These are phyloP conservation scores for Hydra vulgaris DNA, from an alignment of 30 jellyfish, hydroid and myxozoan species.

Conservation along the genomic window DNA sequence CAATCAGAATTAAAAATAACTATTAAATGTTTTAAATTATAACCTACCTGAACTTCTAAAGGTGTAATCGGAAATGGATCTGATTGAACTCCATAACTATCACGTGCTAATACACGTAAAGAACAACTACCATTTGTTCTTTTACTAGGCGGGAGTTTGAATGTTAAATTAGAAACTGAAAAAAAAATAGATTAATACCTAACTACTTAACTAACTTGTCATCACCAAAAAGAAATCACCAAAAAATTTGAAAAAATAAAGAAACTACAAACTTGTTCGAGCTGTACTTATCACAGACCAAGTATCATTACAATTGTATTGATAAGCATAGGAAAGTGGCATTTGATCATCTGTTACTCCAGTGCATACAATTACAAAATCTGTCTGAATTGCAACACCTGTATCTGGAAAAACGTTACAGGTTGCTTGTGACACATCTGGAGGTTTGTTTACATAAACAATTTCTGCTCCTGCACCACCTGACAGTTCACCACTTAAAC, in stretches of 20 bases:
- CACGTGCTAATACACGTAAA: background rate
- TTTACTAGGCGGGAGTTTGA: background rate
- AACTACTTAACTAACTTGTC: too few relatives aligned
- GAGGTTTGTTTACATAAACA: background rate
- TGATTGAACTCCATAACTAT: background rate
- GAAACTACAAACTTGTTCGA: background rate
- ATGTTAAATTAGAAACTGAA: background rate
- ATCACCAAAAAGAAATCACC: too few relatives aligned
- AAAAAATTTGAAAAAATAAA: too few relatives aligned
- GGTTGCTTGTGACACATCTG: slow-evolving; percentile 4
- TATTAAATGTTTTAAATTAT: too few relatives aligned
- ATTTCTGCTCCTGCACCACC: background rate
- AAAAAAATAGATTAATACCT: background rate
- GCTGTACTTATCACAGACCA: background rate
- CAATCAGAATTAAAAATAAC: too few relatives aligned
- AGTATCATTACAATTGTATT: background rate
- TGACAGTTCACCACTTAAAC: background rate
- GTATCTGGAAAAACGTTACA: background rate
- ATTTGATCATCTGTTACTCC: slow-evolving; percentile 9
- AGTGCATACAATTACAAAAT: background rate
- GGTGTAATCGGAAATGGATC: background rate
- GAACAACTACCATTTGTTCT: background rate
- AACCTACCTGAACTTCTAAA: background rate
- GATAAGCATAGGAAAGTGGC: slow-evolving; percentile 4
- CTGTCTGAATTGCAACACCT: background rate